Conservation (phyloP, 2,797 vertebrate species). For the Echeneis naucrates region DNA sequence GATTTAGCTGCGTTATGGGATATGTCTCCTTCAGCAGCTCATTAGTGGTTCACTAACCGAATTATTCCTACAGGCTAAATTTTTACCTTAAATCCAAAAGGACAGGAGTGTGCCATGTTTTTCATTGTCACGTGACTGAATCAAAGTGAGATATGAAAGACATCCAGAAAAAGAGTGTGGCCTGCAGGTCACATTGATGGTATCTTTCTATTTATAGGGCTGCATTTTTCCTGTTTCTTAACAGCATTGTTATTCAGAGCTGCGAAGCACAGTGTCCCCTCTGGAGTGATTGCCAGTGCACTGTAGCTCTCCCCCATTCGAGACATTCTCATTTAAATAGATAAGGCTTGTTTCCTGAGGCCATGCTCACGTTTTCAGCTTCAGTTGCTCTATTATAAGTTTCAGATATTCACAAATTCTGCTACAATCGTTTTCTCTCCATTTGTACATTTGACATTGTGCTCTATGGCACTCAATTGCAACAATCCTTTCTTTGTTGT, state of each 20-base stretch:
- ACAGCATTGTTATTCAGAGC: conserved; percentile 18
- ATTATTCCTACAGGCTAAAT: neutral
- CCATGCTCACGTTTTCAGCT: conserved; percentile 35
- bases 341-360: conserved; percentile 48
- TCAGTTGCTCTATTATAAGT: conserved; percentile 39
- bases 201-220: conserved; percentile 19
- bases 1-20: neutral
- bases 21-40: neutral
- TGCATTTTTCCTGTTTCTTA: conserved; percentile 1
- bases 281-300: conserved; percentile 36
- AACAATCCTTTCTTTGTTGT: neutral
- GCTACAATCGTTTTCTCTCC: conserved; percentile 34
- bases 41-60: neutral
- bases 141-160: neutral
- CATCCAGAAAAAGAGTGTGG: neutral
- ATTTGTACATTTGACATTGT: conserved; percentile 20
- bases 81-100: neutral
- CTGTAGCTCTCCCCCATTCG: conserved; percentile 25
- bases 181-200: conserved; percentile 18
- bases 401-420: conserved; percentile 21
- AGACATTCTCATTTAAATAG: conserved; percentile 26
- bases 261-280: conserved; percentile 16
- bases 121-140: neutral
- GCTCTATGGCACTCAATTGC: neutral
- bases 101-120: no score